Evolutionary conservation across 2,888 invertebrate genomes (phyloP), one percentile per base, ranked within the genome.

Genomic region (Ennomos fuscantarius): DNA sequence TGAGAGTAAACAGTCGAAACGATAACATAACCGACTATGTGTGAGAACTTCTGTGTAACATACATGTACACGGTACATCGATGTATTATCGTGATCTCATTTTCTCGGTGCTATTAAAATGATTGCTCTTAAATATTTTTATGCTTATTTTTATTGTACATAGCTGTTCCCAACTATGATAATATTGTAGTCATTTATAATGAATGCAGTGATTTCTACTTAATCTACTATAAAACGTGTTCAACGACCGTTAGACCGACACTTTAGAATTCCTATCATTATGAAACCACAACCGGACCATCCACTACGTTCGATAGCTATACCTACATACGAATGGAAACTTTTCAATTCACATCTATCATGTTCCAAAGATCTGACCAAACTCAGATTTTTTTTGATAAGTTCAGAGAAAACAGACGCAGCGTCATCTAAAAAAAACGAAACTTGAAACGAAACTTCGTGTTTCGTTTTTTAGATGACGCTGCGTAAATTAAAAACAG

Each of bases 221-320:
- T 40, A 49, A 45, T 45, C 50, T 45, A 51, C 42, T 51, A 10
- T 33, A 2, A 51, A 56, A 42, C 41, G 46, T 49, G 49, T 55
- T 55, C 40, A 55, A 12, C 40, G n/a, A 39, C 43, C 47, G 32
- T 33, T 36, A 15, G 8, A 44, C 39, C 44, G 39, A 44, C 55
- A 55, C 49, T 45, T 40, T 41, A 47, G 46, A 56, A 60, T 54
- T 55, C 56, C 43, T 51, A 60, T 57, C 54, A 63, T 60, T 60
- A 60, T 52, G 34, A 36, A 49, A 44, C 60, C 63, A 50, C 56
- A 60, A 43, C 52, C 46, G 24, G 42, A 43, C 41, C 24, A 24
- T 24, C 2, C 35, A 42, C 54, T 54, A 53, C 51, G 53, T 49
- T 31, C 49, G 15, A 46, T 33, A 55, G 46, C 24, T 24, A 24